Conservation (phyloP, 2,113 vertebrate genomes). For the Rhinolophus ferrumequinum region DNA sequence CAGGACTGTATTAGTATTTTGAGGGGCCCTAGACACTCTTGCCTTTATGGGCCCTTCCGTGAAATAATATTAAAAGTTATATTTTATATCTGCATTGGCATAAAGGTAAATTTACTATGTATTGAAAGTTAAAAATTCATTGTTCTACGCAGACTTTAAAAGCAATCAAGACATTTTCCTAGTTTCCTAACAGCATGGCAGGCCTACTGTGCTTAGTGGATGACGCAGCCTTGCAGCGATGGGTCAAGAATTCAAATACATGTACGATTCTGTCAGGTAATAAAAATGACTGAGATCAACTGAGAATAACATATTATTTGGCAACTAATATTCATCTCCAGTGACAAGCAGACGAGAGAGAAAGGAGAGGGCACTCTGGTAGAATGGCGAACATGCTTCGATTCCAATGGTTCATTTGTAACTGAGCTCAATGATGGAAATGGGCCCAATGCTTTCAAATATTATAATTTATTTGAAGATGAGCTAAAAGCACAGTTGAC, state of each 20-base stretch:
- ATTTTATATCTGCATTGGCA: neutral
- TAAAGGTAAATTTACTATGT: neutral
- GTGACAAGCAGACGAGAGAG: neutral
- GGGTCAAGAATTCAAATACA: neutral
- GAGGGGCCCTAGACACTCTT: neutral
- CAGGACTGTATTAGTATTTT: neutral
- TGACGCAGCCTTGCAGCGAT: neutral
- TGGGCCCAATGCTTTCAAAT: neutral
- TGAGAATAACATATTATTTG: neutral
- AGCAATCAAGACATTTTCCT: neutral
- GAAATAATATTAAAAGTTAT: neutral
- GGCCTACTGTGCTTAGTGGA: rapidly evolving
- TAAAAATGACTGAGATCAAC: neutral
- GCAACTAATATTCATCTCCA: neutral
- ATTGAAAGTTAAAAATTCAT: neutral
- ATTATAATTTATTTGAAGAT: neutral
- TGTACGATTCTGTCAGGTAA: neutral
- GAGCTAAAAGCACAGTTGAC: neutral
- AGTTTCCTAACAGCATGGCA: neutral
- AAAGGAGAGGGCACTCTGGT: neutral
- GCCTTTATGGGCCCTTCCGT: neutral
- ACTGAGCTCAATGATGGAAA: neutral
- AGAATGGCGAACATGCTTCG: neutral
- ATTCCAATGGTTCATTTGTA: neutral
- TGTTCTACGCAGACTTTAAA: neutral